Evolutionary conservation across 2,888 invertebrate genomes (phyloP), one percentile per base, ranked within the genome.

Genomic region (Ormyrus rosae): DNA sequence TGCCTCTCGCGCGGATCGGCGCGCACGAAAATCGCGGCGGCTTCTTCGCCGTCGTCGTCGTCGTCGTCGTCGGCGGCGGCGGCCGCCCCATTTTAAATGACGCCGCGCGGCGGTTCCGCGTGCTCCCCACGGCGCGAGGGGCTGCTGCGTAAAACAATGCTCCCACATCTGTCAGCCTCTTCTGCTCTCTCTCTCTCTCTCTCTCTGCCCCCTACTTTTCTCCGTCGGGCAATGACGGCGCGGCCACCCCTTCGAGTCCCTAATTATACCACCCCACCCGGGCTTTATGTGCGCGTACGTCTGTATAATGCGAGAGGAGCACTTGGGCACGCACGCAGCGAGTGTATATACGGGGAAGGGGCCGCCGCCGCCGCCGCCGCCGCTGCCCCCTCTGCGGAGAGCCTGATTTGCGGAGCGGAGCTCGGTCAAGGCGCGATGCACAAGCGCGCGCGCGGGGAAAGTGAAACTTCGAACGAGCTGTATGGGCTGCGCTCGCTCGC

Each of bases 81-180:
- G 9, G n/a, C 7, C 9, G 34, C 84, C 87, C 88, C 83, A 88
- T 89, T 90, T 89, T 85, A 87, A 89, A 90, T 90, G 90, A 88
- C 90, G 89, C 89, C 89, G 87, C 85, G 89, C 86, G 85, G 86
- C 86, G 84, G 84, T 19, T 6, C 13, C 61, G 51, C 13, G 64
- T 34, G 72, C 60, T 58, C 68, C 70, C 56, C 50, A 67, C 75
- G 88, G 88, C 85, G 86, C 85, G 84, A 83, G 72, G 34, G 34
- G 34, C 34, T 34, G 34, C 34, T 34, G 50, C 88, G 88, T 90
- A 90, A 90, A 90, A 90, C 90, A 90, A 90, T 90, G 90, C 90
- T 90, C 90, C 90, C 90, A 90, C 90, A 90, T 90, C 90, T 90
- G 90, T 90, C 90, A 89, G 90, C 88, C 90, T 90, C 90, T 90